Conservation (phyloP, 2,797 vertebrate genomes). For the Danio choprae region DNA sequence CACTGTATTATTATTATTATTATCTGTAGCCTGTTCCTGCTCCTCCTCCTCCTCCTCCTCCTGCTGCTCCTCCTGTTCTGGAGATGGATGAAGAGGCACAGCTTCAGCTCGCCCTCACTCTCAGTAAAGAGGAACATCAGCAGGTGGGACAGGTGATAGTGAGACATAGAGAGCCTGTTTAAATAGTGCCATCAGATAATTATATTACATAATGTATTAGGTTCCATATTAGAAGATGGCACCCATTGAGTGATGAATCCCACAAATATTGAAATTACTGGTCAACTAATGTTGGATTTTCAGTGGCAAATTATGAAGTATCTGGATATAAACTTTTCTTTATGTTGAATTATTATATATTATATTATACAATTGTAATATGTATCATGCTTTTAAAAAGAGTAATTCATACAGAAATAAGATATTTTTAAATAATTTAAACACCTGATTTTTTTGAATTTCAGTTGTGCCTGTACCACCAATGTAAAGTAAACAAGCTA, state of each 20-base stretch:
- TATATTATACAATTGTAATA: no score
- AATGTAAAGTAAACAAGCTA: no score
- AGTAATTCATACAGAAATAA: no score
- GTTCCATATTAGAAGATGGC: background rate
- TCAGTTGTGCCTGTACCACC: no score
- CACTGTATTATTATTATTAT: background rate
- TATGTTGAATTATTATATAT: no score
- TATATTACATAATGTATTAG: no score
- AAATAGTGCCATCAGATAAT: no score
- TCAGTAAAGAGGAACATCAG: slow-evolving; percentile 94
- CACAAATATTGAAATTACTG: background rate
- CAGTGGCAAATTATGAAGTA: background rate
- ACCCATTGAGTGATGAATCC: background rate
- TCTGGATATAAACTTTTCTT: no score
- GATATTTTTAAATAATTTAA: no score
- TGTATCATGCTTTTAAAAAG: no score
- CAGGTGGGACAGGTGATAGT: slow-evolving; percentile 83
- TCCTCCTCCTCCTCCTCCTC: slow-evolving; percentile 13
- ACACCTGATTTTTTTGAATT: no score
- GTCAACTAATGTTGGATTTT: no score
- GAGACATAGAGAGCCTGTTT: background rate
- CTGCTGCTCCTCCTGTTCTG: slow-evolving; percentile 52
- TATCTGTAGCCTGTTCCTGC: slow-evolving; percentile 59
- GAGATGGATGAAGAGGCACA: slow-evolving; percentile 93
- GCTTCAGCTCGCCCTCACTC: slow-evolving; percentile 89